These are phyloP conservation scores for Hyles vespertilio DNA, from an alignment of 1,140 invertebrate genomes.

Conservation along the genomic window DNA sequence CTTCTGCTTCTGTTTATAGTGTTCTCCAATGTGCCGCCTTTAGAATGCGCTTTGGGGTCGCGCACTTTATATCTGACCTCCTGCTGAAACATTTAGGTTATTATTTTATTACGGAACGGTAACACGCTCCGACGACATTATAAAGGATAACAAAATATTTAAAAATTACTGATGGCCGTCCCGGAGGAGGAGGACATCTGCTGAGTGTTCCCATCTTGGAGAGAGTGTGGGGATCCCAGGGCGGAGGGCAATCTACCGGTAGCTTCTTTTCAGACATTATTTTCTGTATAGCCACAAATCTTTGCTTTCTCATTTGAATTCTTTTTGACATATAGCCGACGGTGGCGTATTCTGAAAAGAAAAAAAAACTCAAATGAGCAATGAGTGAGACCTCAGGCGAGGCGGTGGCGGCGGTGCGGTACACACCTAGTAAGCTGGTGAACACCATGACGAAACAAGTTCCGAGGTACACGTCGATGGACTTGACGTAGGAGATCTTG, in stretches of 20 bases:
- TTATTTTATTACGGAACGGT: background rate
- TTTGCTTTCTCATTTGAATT: slow-evolving; percentile 96
- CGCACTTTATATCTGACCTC: slow-evolving; percentile 96
- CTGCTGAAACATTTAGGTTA: slow-evolving; percentile 67
- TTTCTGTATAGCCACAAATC: slow-evolving; percentile 92
- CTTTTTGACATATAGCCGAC: slow-evolving; percentile 97
- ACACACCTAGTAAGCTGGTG: slow-evolving; percentile 91
- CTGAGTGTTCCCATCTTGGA: slow-evolving; percentile 75
- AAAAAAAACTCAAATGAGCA: background rate
- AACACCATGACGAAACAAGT: slow-evolving; percentile 99
- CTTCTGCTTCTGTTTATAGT: slow-evolving; percentile 87
- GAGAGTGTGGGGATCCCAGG: slow-evolving; percentile 77
- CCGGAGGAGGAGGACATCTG: slow-evolving; percentile 61
- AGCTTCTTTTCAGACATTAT: slow-evolving; percentile 93
- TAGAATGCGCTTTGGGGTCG: slow-evolving; percentile 93
- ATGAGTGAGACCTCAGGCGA: too few relatives aligned
- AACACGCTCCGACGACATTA: background rate
- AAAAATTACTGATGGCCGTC: slow-evolving; percentile 58
- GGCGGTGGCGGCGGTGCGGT: slow-evolving; percentile 14
- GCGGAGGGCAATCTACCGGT: slow-evolving; percentile 83
- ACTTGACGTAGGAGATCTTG: slow-evolving; percentile 99
- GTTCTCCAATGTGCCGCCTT: slow-evolving; percentile 92
- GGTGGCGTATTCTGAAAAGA: slow-evolving; percentile 91
- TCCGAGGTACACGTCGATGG: slow-evolving; percentile 98
- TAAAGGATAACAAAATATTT: background rate